A percentile compares a stretch with the other conserved stretches of the same genome.
These are phyloP conservation scores for Callaeas wilsoni DNA, from an alignment of 2,113 vertebrate species.

Conservation along the genomic window DNA sequence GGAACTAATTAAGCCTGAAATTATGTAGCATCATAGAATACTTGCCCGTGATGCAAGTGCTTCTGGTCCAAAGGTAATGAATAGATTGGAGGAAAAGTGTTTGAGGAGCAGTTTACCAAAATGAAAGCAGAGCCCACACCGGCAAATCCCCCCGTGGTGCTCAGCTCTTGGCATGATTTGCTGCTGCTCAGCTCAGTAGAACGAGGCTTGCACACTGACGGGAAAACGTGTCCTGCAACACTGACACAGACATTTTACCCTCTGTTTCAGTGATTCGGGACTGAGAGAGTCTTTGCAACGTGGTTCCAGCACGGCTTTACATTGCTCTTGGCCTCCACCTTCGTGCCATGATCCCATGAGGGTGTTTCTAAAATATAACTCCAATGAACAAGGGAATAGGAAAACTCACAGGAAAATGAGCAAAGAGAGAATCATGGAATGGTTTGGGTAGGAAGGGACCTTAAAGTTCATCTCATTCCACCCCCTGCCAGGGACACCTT, in stretches of 20 bases:
- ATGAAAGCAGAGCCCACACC: background rate
- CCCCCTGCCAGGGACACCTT: background rate
- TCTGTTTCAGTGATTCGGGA: background rate
- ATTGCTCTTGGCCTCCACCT: background rate
- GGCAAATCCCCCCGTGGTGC: background rate
- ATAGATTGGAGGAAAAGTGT: background rate
- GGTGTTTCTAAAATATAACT: background rate
- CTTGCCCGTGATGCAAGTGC: background rate
- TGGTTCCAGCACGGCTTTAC: rapidly evolving
- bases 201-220: background rate
- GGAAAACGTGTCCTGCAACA: background rate
- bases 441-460: background rate
- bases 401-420: background rate
- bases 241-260: background rate
- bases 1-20: background rate
- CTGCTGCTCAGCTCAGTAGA: background rate
- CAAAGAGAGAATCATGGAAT: background rate
- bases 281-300: rapidly evolving
- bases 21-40: background rate
- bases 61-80: background rate
- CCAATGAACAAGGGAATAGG: background rate
- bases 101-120: background rate
- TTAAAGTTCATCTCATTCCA: background rate
- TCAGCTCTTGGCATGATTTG: background rate
- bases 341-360: background rate